Percentiles rank a stretch among this genome's conserved stretches.
These are phyloP conservation scores for Epinephelus cyanopodus DNA, from an alignment of 2,113 vertebrate species.

Conservation along the genomic window DNA sequence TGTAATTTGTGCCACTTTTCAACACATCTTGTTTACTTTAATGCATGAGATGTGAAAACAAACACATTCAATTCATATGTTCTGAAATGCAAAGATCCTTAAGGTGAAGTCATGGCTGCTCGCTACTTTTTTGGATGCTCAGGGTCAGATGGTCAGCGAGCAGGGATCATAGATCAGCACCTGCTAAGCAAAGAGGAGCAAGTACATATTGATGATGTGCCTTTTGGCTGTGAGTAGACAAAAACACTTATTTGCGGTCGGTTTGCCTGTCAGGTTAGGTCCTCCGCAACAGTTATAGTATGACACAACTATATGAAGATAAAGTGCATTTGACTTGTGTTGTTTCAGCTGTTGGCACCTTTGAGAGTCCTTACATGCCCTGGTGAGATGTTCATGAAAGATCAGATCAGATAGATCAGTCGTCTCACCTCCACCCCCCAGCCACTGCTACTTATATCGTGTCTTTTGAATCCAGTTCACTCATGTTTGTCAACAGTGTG, in stretches of 20 bases:
- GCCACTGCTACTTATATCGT: conserved; percentile 27
- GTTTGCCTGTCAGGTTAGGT: no score
- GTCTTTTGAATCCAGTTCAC: conserved; percentile 48
- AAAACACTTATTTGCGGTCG: no score
- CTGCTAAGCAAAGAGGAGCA: neutral
- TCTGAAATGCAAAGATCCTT: neutral
- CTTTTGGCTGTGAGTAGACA: neutral
- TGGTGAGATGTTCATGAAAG: conserved; percentile 1
- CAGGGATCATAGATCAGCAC: conserved; percentile 19
- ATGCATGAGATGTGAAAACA: neutral
- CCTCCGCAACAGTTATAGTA: neutral
- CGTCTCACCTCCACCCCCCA: neutral
- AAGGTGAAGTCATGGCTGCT: neutral
- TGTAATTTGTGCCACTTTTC: neutral
- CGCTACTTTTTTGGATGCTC: conserved; percentile 2
- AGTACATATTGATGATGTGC: conserved; percentile 10
- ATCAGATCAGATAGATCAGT: conserved; percentile 42
- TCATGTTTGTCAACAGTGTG: conserved; percentile 64
- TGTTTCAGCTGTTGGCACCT: neutral
- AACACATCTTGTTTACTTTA: neutral
- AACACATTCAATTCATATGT: neutral
- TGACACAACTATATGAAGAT: neutral
- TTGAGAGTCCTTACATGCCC: conserved; percentile 4
- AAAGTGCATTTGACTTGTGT: neutral
- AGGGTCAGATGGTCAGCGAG: conserved; percentile 15